These are phyloP conservation scores for Neopipo cinnamomea DNA, from an alignment of 2,113 vertebrate genomes.

Conservation along the genomic window DNA sequence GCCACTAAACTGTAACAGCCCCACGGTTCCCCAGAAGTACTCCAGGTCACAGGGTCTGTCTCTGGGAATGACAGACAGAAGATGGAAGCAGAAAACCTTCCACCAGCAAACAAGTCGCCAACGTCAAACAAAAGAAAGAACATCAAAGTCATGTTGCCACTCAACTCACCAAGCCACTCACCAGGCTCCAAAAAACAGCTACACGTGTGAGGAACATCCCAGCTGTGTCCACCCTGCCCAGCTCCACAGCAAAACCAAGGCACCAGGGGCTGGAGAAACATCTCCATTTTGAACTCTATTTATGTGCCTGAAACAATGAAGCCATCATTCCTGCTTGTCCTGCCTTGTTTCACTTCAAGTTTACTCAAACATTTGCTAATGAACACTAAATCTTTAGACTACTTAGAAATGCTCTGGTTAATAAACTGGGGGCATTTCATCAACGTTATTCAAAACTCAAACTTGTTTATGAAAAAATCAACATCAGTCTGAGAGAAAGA, in stretches of 20 bases:
- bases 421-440: constrained; percentile 8
- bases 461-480: background rate
- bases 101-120: background rate
- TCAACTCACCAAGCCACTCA: background rate
- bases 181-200: background rate
- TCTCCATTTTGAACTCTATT: background rate
- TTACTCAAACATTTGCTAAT: constrained; percentile 8
- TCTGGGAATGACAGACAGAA: background rate
- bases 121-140: background rate
- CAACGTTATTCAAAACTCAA: background rate
- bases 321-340: background rate
- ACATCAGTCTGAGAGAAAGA: background rate
- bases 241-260: background rate
- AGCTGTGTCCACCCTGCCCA: background rate
- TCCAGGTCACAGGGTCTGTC: background rate
- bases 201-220: rapidly evolving
- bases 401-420: background rate
- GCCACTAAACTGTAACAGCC: background rate
- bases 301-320: background rate
- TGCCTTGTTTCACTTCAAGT: background rate
- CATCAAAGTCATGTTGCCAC: background rate
- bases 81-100: background rate
- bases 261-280: background rate
- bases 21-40: rapidly evolving
- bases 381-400: constrained; percentile 39